Percentiles rank a stretch among this genome's conserved stretches.
These are phyloP conservation scores for Pseudopodoces humilis DNA, from an alignment of 2,113 vertebrate species.

Conservation along the genomic window DNA sequence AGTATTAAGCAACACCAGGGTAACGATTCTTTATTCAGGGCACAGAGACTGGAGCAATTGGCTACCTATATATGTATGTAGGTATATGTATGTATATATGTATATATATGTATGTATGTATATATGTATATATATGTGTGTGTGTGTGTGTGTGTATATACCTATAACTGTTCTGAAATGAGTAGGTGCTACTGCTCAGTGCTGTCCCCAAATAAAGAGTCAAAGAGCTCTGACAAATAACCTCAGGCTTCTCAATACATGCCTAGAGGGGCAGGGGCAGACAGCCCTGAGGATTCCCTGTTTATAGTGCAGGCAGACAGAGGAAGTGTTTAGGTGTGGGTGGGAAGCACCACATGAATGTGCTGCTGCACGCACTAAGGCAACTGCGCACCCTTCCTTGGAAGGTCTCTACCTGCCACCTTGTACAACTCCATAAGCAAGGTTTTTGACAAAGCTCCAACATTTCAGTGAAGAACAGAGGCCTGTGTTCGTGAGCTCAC, in stretches of 20 bases:
- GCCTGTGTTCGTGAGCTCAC: background rate
- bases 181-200: background rate
- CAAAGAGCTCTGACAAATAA: background rate
- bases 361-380: no score
- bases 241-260: background rate
- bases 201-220: background rate
- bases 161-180: background rate
- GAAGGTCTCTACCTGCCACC: background rate
- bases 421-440: background rate
- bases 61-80: background rate
- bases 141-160: no score
- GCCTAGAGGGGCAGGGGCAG: background rate
- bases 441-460: background rate
- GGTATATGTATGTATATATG: rapidly evolving
- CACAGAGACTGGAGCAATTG: rapidly evolving
- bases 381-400: background rate
- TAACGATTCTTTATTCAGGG: background rate
- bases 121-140: no score
- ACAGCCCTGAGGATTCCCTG: background rate
- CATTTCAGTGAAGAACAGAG: background rate
- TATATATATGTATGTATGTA: no score
- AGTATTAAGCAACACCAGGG: background rate
- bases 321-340: background rate
- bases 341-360: background rate
- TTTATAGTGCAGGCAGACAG: background rate